phyloP scores from a whole-genome alignment of 37 sponge, comb jelly and placozoan species.

The Theonella swinhoei region DNA sequence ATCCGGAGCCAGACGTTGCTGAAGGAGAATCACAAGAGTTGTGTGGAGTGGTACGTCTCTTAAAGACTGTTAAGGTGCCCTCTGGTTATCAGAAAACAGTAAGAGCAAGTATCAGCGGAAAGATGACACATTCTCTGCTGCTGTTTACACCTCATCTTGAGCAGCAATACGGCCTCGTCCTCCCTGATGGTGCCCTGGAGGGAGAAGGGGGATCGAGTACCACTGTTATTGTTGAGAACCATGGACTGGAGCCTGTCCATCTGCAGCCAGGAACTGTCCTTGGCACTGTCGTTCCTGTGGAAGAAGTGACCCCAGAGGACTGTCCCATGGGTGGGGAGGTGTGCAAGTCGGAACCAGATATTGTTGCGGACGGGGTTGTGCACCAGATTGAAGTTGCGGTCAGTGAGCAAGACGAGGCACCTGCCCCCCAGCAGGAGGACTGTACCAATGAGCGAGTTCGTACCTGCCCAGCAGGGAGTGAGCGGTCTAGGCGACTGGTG shows the following conservation, averaged over 20 bases:
- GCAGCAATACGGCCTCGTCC: not conserved
- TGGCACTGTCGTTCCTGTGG: conserved; percentile 14
- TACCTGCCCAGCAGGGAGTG: not conserved
- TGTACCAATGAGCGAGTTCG: too few species aligned
- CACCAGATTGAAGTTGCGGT: not conserved
- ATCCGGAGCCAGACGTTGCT: not conserved
- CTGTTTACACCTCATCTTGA: conserved; percentile 18
- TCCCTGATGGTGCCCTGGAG: conserved; percentile 18
- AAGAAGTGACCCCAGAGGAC: not conserved
- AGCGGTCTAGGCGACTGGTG: not conserved
- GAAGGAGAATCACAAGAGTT: not conserved
- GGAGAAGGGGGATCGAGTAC: not conserved
- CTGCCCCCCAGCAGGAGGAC: not conserved
- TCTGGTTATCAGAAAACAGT: conserved; percentile 22
- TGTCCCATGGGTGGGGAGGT: not conserved
- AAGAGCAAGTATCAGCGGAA: not conserved
- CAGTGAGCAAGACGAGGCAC: not conserved
- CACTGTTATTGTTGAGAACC: conserved; percentile 28
- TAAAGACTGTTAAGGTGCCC: conserved; percentile 41
- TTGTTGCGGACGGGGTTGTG: not conserved
- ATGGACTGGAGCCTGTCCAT: conserved; percentile 1
- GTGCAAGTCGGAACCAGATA: not conserved
- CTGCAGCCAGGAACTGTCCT: conserved; percentile 31
- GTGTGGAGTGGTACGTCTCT: conserved; percentile 15
- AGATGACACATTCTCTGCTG: not conserved